Base-by-base conservation (phyloP, 1,140 invertebrate genomes). In the Nilaparvata lugens region DNA sequence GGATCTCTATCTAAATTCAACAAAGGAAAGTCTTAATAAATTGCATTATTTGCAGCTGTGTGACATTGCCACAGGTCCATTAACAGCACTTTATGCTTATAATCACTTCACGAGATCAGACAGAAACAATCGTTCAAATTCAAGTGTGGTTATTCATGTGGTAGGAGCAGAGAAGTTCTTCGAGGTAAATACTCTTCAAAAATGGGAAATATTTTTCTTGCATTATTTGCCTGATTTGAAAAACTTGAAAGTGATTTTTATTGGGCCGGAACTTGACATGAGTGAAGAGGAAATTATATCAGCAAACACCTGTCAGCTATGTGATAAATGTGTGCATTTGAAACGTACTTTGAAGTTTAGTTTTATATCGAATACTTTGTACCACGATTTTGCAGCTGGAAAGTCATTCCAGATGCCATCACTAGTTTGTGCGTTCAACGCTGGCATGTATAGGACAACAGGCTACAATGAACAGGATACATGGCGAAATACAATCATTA, bases 161-260 rank as follows among this genome's bases (percentile, higher is more conserved):
- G 73, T 85, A 19, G 84, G 85, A 0, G 83, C 85, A 0, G 86
- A 88, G 66, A 75, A 85, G 18, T 82, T 85, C 40, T 87, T 85
- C 62, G 86, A 88, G 70, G 83, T 82, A 2, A 78, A 83, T 56
- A 75, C 78, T 45, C 64, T 87, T 1, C 74, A 78, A 25, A 84
- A 84, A 52, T 88, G 86, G 86, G 86, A 88, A 66, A 75, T 79
- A 24, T 78, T 86, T 65, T 80, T 87, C 57, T 66, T 87, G 0
- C 85, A 88, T 68, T 74, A 84, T 24, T 66, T 80, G 4, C 81
- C 82, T 0, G 66, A 75, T 1, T 62, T 86, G 0, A 75, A 76
- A 52, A 73, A 71, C 25, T 64, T 88, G 0, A 74, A 74, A 48
- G 69, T 88, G 0, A 76, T 82, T 0, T 79, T 88, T 18, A 70